phyloP scores from a whole-genome alignment of 2,797 vertebrate genomes.

The Tauraco hartlaubi region DNA sequence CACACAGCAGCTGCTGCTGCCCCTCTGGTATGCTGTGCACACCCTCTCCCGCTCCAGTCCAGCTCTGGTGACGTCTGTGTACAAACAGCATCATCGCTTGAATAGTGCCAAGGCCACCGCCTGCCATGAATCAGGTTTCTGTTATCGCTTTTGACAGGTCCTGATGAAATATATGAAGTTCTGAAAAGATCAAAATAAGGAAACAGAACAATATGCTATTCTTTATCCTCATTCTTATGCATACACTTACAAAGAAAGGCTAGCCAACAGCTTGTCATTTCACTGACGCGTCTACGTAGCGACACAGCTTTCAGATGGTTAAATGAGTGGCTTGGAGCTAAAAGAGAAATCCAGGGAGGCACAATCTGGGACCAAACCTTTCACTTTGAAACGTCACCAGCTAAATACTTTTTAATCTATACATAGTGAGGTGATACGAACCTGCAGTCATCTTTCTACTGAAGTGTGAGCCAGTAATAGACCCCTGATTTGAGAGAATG shows the following conservation, averaged over 20 bases:
- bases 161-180: background rate
- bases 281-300: background rate
- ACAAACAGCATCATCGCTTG: background rate
- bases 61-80: background rate
- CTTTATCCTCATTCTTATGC: background rate
- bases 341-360: background rate
- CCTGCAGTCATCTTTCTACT: background rate
- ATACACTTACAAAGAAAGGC: background rate
- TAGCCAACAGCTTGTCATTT: background rate
- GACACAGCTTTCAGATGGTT: background rate
- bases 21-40: accelerated
- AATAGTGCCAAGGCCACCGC: background rate
- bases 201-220: slow-evolving; percentile 22
- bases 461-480: background rate
- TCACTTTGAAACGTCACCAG: background rate
- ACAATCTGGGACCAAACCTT: background rate
- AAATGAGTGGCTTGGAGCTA: background rate
- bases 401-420: background rate
- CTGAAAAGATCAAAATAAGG: background rate
- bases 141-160: background rate
- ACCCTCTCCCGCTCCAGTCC: background rate
- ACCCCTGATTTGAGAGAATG: background rate
- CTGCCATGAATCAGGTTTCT: background rate
- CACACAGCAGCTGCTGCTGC: background rate
- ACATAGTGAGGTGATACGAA: background rate